A percentile compares a stretch with the other conserved stretches of the same genome.
phyloP scores from a whole-genome alignment of 1,140 invertebrate species.

The Penaeus japonicus region DNA sequence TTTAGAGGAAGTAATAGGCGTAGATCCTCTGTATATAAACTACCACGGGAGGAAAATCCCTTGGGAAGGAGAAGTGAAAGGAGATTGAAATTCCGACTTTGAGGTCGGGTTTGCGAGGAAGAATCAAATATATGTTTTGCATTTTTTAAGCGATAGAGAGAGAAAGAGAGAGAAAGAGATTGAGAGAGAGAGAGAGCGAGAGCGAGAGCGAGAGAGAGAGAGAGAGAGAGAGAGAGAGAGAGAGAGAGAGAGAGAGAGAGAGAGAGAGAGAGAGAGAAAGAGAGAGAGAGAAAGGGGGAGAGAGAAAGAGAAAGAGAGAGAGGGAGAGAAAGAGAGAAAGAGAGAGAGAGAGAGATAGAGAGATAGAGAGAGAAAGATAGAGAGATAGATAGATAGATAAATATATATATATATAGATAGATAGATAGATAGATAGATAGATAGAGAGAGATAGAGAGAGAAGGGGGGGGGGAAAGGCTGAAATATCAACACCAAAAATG shows the following conservation, averaged over 20 bases:
- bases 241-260: neutral
- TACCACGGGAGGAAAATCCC: too few species aligned
- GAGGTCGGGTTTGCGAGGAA: too few species aligned
- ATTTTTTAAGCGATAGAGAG: neutral
- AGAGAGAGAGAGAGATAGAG: neutral
- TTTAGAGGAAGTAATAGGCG: too few species aligned
- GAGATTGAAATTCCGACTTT: too few species aligned
- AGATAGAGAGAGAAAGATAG: neutral
- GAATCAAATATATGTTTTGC: too few species aligned
- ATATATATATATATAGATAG: neutral
- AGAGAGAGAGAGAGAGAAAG: neutral
- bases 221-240: neutral
- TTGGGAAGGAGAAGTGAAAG: too few species aligned
- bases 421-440: neutral
- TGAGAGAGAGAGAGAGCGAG: neutral
- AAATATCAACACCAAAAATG: too few species aligned
- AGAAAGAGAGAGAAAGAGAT: neutral
- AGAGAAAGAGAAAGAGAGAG: neutral
- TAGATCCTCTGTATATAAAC: too few species aligned
- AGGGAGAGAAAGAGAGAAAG: neutral
- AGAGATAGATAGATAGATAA: neutral
- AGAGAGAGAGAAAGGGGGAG: neutral
- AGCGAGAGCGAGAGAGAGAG: neutral
- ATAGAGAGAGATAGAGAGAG: neutral
- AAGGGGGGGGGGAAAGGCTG: neutral